phyloP scores from a whole-genome alignment of 2,888 invertebrate species.

The Taphrorychus bicolor region DNA sequence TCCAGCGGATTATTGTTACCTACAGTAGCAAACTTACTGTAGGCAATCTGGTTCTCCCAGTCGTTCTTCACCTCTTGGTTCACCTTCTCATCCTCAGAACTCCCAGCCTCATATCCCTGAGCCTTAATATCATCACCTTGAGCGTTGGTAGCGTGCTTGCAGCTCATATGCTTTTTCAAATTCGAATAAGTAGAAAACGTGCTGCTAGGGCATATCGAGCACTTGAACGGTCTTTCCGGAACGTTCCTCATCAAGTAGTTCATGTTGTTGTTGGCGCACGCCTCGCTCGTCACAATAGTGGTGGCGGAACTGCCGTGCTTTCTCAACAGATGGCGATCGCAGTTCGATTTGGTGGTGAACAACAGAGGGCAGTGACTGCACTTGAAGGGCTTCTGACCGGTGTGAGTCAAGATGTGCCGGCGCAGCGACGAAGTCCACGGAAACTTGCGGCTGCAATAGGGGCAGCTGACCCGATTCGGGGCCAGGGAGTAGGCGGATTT shows the following conservation, averaged over 20 bases:
- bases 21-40: conserved; percentile 44
- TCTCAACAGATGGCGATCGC: conserved; percentile 90
- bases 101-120: conserved; percentile 60
- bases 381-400: conserved; percentile 95
- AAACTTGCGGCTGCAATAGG: conserved; percentile 92
- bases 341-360: conserved; percentile 97
- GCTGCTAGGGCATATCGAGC: conserved; percentile 81
- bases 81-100: conserved; percentile 59
- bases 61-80: conserved; percentile 46
- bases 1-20: conserved; percentile 23
- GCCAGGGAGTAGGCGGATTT: conserved; percentile 95
- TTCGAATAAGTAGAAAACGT: conserved; percentile 83
- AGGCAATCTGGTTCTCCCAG: conserved; percentile 51
- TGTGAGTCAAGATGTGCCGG: conserved; percentile 95
- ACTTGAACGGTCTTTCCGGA: conserved; percentile 80
- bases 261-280: conserved; percentile 54
- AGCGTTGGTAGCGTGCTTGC: conserved; percentile 67
- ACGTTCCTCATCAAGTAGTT: conserved; percentile 69
- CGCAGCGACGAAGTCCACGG: conserved; percentile 96
- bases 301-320: conserved; percentile 75
- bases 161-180: conserved; percentile 77
- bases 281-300: conserved; percentile 54
- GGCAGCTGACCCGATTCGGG: conserved; percentile 92
- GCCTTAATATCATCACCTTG: conserved; percentile 59
- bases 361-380: conserved; percentile 92